Percentiles rank a stretch among this genome's conserved stretches.
phyloP scores from a whole-genome alignment of 2,797 vertebrate species.

The Eidolon dupreanum region DNA sequence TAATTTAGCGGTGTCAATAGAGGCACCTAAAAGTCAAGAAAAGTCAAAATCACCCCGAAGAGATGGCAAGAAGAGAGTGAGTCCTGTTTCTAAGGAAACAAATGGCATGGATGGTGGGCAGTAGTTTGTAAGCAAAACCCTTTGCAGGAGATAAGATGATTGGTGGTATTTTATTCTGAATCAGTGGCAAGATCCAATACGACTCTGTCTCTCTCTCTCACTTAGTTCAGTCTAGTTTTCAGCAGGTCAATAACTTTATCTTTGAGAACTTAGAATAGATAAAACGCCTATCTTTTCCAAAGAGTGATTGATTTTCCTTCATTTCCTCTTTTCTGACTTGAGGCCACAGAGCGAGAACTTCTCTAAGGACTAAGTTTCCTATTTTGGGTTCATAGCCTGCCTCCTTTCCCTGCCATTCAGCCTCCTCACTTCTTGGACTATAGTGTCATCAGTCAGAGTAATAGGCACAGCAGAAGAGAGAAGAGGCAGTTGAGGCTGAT shows the following conservation, averaged over 20 bases:
- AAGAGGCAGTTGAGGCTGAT: not conserved
- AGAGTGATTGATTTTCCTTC: not conserved
- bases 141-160: not conserved
- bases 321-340: not conserved
- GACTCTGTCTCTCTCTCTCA: not conserved
- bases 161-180: not conserved
- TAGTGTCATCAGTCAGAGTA: not conserved
- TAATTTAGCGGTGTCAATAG: not conserved
- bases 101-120: not conserved
- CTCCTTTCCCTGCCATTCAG: not conserved
- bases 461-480: not conserved
- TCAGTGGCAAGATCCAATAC: not conserved
- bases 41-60: not conserved
- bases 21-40: not conserved
- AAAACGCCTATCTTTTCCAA: not conserved
- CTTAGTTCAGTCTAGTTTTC: not conserved
- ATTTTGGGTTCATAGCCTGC: not conserved
- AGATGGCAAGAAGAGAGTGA: not conserved
- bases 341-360: not conserved
- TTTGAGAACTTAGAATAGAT: conserved; percentile 25
- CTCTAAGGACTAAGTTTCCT: not conserved
- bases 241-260: not conserved
- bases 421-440: not conserved
- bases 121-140: not conserved
- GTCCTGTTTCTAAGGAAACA: not conserved